These are phyloP conservation scores for Ceryle rudis DNA, from an alignment of 2,797 vertebrate species.

Conservation along the genomic window DNA sequence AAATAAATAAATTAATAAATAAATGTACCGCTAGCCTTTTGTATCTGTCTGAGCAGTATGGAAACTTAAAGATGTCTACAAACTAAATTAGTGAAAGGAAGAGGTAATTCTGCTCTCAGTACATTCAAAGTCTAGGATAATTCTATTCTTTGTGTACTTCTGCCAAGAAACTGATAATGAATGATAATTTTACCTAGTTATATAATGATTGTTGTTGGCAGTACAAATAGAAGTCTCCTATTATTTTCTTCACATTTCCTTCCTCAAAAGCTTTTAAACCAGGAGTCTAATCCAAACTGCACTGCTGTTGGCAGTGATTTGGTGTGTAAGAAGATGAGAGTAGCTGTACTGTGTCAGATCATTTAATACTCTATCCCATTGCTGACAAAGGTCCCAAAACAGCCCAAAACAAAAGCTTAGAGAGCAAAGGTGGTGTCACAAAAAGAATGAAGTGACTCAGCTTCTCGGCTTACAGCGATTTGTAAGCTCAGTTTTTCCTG, in stretches of 20 bases:
- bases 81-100: background rate
- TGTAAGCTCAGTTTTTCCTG: background rate
- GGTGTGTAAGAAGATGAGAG: background rate
- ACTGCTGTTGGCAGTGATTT: background rate
- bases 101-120: background rate
- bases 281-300: background rate
- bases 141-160: background rate
- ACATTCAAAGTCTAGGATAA: background rate
- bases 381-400: background rate
- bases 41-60: background rate
- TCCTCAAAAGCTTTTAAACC: background rate
- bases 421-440: background rate
- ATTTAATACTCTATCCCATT: background rate
- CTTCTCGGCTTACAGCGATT: background rate
- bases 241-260: conserved; percentile 1
- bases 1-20: background rate
- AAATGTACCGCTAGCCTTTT: background rate
- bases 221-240: background rate
- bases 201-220: background rate
- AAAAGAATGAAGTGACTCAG: background rate
- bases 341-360: background rate
- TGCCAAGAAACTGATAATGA: conserved; percentile 24
- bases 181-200: conserved; percentile 24
- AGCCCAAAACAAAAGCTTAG: background rate
- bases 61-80: conserved; percentile 3